Percentiles rank a stretch among this genome's conserved stretches.
phyloP scores from a whole-genome alignment of 2,888 invertebrate species.

The Blera fallax region DNA sequence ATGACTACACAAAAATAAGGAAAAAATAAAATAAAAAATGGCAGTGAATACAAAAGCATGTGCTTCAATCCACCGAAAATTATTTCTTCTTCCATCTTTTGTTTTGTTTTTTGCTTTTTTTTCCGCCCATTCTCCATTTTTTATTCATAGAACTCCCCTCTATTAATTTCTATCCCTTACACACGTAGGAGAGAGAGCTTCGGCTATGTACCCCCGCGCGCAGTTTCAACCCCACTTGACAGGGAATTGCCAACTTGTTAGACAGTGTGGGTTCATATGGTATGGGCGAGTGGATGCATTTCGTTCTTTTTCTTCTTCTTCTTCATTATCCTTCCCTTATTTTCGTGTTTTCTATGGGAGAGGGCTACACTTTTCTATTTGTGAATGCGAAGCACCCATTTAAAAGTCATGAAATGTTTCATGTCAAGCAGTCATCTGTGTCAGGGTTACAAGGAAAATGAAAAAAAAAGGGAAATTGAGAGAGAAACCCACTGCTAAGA shows the following conservation, averaged over 20 bases:
- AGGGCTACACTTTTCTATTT: conserved; percentile 33
- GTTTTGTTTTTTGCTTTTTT: not conserved
- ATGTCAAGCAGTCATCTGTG: conserved; percentile 71
- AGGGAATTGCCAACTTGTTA: conserved; percentile 50
- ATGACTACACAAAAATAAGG: conserved; percentile 12
- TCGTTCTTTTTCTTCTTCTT: conserved; percentile 8
- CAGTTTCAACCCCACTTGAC: conserved; percentile 47
- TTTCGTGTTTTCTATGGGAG: conserved; percentile 5
- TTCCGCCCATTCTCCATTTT: not conserved
- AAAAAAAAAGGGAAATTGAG: conserved; percentile 12
- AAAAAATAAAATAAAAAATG: not conserved
- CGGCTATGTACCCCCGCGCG: conserved; percentile 1
- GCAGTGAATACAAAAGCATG: not conserved
- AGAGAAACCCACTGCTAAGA: conserved; percentile 24
- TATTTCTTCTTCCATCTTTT: not conserved
- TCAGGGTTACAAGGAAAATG: conserved; percentile 55
- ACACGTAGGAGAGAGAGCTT: not conserved
- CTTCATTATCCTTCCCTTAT: not conserved
- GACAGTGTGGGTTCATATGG: not conserved
- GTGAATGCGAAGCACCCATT: conserved; percentile 56
- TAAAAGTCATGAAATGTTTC: conserved; percentile 70
- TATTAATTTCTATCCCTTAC: conserved; percentile 56
- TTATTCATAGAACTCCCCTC: conserved; percentile 24
- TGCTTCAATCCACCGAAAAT: conserved; percentile 4
- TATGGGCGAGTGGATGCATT: conserved; percentile 19